Conservation (phyloP, 2,797 vertebrate genomes). For the Gymnocypris eckloni region DNA sequence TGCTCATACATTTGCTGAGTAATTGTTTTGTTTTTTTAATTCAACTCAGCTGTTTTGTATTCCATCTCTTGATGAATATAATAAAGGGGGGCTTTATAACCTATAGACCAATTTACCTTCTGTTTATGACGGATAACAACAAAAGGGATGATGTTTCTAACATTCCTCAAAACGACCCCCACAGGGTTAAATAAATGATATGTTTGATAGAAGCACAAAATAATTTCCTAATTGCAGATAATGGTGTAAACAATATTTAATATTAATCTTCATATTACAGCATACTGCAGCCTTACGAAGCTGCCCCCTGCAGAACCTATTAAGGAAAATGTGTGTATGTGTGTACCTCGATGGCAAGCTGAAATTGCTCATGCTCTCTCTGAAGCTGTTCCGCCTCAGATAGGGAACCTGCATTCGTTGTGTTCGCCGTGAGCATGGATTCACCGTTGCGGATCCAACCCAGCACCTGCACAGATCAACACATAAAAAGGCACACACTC, state of each 20-base stretch:
- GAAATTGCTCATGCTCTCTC: conserved; percentile 96
- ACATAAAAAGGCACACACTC: conserved; percentile 12
- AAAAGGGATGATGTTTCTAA: not conserved
- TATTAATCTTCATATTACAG: conserved; percentile 13
- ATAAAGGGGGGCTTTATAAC: not conserved
- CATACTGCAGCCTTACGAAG: not conserved
- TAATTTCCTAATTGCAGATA: not conserved
- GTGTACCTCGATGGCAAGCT: conserved; percentile 95
- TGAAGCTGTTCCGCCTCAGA: conserved; percentile 97
- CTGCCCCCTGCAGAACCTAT: conserved; percentile 18
- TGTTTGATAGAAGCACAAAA: conserved; percentile 10
- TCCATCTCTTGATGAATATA: not conserved
- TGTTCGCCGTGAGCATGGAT: conserved; percentile 94
- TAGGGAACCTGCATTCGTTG: conserved; percentile 93
- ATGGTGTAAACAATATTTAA: conserved; percentile 21
- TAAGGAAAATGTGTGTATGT: conserved; percentile 9
- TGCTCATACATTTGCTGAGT: conserved; percentile 32
- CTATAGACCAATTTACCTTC: not conserved
- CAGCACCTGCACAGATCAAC: conserved; percentile 82
- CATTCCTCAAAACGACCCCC: not conserved
- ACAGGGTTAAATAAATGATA: conserved; percentile 1
- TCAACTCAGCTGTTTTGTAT: conserved; percentile 21
- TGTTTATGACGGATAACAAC: conserved; percentile 10
- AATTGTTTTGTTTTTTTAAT: conserved; percentile 6
- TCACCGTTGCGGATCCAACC: conserved; percentile 98